phyloP scores from a whole-genome alignment of 1,140 invertebrate species.

The Holcopasites calliopsidis region DNA sequence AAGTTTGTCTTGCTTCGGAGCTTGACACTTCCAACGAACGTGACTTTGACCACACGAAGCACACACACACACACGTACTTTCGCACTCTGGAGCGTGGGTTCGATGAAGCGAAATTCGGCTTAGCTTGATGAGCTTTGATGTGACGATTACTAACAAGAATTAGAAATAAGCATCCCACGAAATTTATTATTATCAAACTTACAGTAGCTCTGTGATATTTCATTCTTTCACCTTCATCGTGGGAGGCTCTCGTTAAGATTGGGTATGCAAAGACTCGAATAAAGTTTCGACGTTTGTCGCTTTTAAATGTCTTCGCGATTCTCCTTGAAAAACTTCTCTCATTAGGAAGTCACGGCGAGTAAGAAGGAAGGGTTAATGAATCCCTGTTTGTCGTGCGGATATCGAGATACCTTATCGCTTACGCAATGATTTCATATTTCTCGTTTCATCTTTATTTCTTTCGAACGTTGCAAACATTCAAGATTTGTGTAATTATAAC shows the following conservation, averaged over 20 bases:
- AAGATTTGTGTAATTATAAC: neutral
- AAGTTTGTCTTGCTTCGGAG: slow-evolving; percentile 26
- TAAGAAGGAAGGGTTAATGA: neutral
- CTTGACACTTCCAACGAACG: slow-evolving; percentile 4
- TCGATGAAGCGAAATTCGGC: slow-evolving; percentile 6
- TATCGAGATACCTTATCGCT: neutral
- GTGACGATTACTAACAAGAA: too few relatives aligned
- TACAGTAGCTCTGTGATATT: slow-evolving; percentile 22
- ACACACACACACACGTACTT: neutral
- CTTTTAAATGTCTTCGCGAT: neutral
- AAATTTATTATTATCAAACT: too few relatives aligned
- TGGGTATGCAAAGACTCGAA: neutral
- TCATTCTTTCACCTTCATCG: slow-evolving; percentile 2
- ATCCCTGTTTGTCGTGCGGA: neutral
- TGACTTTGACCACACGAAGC: neutral
- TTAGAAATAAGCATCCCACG: too few relatives aligned
- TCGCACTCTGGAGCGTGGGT: neutral
- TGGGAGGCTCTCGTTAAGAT: neutral
- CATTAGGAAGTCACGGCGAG: slow-evolving; percentile 5
- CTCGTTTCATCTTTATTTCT: neutral
- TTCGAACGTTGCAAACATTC: neutral
- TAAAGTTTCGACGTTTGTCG: neutral
- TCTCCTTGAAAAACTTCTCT: neutral
- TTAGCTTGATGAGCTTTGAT: too few relatives aligned
- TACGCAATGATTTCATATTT: neutral